These are phyloP conservation scores for Galeruca laticollis DNA, from an alignment of 2,888 invertebrate species.

Conservation along the genomic window DNA sequence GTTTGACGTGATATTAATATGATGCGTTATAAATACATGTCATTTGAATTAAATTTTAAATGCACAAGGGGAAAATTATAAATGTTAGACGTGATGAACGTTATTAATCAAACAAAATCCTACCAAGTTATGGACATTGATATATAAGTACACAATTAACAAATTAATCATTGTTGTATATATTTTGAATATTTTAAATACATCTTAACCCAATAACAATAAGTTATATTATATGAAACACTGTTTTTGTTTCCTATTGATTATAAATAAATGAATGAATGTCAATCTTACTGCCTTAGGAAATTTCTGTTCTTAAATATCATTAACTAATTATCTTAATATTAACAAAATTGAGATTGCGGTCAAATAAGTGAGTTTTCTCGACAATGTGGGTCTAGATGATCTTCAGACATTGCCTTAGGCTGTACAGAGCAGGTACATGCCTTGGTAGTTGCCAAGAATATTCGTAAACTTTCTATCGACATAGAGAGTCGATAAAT, in stretches of 20 bases:
- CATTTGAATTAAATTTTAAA: background rate
- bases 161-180: too few species aligned
- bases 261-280: background rate
- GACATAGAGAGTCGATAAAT: background rate
- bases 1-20: background rate
- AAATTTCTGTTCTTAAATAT: background rate
- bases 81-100: too few species aligned
- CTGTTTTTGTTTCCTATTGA: background rate
- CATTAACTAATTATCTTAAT: slow-evolving; percentile 11
- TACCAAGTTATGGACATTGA: too few species aligned
- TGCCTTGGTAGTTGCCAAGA: slow-evolving; percentile 7
- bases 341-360: slow-evolving; percentile 20
- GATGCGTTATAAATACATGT: background rate
- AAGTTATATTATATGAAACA: too few species aligned
- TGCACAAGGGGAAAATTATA: background rate
- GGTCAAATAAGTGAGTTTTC: slow-evolving; percentile 26
- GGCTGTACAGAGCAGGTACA: slow-evolving; percentile 27
- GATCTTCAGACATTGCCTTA: slow-evolving; percentile 29
- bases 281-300: background rate
- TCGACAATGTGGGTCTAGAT: slow-evolving; percentile 34
- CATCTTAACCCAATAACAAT: too few species aligned
- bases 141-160: too few species aligned
- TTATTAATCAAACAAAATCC: too few species aligned
- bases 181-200: too few species aligned
- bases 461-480: background rate